A percentile compares a stretch with the other conserved stretches of the same genome.
Evolutionary conservation across 2,888 invertebrate species (phyloP).

Genomic region (Homarus gammarus): DNA sequence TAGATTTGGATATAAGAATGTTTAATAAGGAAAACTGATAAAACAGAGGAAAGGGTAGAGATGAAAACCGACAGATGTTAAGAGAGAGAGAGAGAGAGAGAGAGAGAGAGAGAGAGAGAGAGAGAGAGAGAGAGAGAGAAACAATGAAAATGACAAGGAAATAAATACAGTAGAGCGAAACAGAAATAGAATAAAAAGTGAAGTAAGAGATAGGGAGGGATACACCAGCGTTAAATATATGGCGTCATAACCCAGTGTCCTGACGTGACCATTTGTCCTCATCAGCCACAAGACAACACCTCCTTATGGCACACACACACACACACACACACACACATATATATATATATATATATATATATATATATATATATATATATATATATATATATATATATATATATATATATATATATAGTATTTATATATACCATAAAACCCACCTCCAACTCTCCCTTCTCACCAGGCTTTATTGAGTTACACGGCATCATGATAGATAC

Average conservation of each 20-base stretch:
- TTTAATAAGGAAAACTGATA: too few species aligned
- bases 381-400: slow-evolving; percentile 25
- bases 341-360: slow-evolving; percentile 5
- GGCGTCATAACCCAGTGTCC: slow-evolving; percentile 6
- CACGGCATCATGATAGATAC: not conserved
- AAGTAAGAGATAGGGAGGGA: slow-evolving; percentile 5
- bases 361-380: slow-evolving; percentile 11
- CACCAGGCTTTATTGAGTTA: not conserved
- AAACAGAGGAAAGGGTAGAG: not conserved
- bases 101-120: not conserved
- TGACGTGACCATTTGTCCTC: slow-evolving; percentile 40
- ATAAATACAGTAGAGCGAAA: not conserved
- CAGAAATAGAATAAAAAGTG: not conserved
- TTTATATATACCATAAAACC: slow-evolving; percentile 1
- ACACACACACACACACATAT: not conserved
- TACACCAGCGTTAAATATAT: slow-evolving; percentile 19
- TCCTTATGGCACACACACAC: not conserved
- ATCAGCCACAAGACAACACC: slow-evolving; percentile 27
- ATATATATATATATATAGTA: slow-evolving; percentile 18
- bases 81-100: not conserved
- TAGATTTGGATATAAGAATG: too few species aligned
- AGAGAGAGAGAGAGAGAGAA: not conserved
- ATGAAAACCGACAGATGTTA: too few species aligned
- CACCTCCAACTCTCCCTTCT: not conserved
- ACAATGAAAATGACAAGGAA: too few species aligned